phyloP scores from a whole-genome alignment of 1,140 invertebrate genomes.

The Ceratina japonica region DNA sequence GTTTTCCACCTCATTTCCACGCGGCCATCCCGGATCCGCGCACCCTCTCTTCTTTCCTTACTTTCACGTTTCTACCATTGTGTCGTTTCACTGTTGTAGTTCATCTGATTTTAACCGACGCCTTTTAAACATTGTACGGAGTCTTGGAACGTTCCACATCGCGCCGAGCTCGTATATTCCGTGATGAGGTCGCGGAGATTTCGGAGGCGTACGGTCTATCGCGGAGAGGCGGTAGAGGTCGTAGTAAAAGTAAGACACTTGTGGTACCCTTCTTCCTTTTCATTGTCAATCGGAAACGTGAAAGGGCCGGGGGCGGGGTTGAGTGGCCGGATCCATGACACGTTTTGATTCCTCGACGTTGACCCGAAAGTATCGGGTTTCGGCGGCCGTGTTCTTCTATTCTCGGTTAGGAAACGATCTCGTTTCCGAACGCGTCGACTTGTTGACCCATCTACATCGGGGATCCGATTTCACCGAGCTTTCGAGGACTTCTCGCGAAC shows the following conservation, averaged over 20 bases:
- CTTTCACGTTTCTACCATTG: slow-evolving; percentile 3
- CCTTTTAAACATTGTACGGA: slow-evolving; percentile 4
- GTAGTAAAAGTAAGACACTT: background rate
- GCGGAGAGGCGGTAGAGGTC: background rate
- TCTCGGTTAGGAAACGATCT: slow-evolving; percentile 29
- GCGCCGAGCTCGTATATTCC: too few species aligned
- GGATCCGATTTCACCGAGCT: slow-evolving; percentile 62
- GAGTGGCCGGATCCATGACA: slow-evolving; percentile 49
- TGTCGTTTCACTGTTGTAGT: background rate
- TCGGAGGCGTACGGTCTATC: too few species aligned
- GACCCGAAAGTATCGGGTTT: slow-evolving; percentile 53
- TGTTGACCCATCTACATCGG: slow-evolving; percentile 66
- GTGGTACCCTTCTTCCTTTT: slow-evolving; percentile 1
- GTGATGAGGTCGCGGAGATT: too few species aligned
- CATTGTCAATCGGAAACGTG: slow-evolving; percentile 48
- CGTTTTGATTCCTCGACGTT: slow-evolving; percentile 48
- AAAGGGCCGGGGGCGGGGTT: slow-evolving; percentile 30
- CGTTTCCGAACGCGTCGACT: slow-evolving; percentile 53
- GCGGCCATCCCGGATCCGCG: slow-evolving; percentile 65
- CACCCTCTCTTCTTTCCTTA: background rate
- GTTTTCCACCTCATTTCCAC: slow-evolving; percentile 78
- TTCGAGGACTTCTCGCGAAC: slow-evolving; percentile 40
- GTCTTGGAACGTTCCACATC: background rate
- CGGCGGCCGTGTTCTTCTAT: slow-evolving; percentile 12
- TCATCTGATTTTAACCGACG: slow-evolving; percentile 72